Evolutionary conservation across 2,888 invertebrate species (phyloP).

Genomic region (Athripsodes cinereus): DNA sequence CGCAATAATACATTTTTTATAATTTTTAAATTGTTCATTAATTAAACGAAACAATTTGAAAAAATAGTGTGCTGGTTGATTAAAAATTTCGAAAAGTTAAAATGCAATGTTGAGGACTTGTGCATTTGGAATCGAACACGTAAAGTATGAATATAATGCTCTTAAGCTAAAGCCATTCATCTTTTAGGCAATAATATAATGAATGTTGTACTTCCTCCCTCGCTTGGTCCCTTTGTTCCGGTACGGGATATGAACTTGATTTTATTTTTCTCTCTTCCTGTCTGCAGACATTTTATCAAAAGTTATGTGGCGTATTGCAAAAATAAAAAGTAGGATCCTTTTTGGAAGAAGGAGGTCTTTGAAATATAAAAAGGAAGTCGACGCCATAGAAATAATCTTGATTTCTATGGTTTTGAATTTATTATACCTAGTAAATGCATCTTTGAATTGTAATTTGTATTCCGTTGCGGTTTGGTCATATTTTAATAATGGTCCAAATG

Average conservation of each 20-base stretch:
- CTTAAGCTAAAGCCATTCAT: background rate
- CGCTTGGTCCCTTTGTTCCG: background rate
- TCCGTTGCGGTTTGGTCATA: background rate
- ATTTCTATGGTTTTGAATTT: background rate
- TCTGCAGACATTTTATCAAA: background rate
- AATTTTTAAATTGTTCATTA: no score
- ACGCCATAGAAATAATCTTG: constrained; percentile 1
- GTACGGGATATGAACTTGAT: constrained; percentile 1
- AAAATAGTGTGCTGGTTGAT: no score
- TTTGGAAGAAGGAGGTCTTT: background rate
- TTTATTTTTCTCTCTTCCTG: constrained; percentile 1
- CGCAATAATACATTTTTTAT: no score
- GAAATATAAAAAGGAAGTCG: constrained; percentile 1
- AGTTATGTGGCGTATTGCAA: background rate
- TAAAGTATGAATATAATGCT: background rate
- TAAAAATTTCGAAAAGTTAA: no score
- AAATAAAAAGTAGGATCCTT: background rate
- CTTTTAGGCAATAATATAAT: background rate
- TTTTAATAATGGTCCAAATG: background rate
- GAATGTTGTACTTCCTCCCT: background rate
- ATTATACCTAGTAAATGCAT: background rate
- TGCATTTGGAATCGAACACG: no score
- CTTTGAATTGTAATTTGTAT: background rate
- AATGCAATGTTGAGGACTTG: no score
- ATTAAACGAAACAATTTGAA: no score